Conservation (phyloP, 1,140 invertebrate species). For the Laodelphax striatellus region DNA sequence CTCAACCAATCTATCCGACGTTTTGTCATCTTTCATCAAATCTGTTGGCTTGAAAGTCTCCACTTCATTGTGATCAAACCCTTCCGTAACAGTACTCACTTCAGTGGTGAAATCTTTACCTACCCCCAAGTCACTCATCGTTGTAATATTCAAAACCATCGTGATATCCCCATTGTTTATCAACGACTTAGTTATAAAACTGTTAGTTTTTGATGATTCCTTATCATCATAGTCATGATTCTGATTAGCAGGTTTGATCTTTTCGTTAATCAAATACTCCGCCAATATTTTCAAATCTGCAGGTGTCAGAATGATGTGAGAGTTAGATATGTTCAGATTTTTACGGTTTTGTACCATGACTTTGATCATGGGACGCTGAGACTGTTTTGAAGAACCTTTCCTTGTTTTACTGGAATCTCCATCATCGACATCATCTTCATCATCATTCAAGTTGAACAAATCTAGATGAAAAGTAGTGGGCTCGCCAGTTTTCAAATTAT, state of each 20-base stretch:
- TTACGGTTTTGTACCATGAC: not conserved
- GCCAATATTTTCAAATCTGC: conserved; percentile 13
- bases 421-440: not conserved
- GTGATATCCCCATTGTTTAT: not conserved
- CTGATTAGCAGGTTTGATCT: conserved; percentile 4
- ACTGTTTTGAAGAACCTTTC: not conserved
- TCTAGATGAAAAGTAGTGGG: not conserved
- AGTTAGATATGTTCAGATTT: not conserved
- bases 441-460: not conserved
- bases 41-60: not conserved
- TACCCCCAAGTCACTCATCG: not conserved
- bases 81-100: not conserved
- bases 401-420: not conserved
- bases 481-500: not conserved
- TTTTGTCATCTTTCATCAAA: not conserved
- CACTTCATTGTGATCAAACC: not conserved
- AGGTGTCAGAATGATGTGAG: conserved; percentile 13
- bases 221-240: not conserved
- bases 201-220: not conserved
- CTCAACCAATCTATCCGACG: not conserved
- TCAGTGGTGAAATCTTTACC: not conserved
- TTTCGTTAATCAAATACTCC: conserved; percentile 14
- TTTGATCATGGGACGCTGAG: not conserved
- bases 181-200: not conserved
- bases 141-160: not conserved